Conservation (phyloP, 2,113 vertebrate genomes). For the Chionodraco myersi region DNA sequence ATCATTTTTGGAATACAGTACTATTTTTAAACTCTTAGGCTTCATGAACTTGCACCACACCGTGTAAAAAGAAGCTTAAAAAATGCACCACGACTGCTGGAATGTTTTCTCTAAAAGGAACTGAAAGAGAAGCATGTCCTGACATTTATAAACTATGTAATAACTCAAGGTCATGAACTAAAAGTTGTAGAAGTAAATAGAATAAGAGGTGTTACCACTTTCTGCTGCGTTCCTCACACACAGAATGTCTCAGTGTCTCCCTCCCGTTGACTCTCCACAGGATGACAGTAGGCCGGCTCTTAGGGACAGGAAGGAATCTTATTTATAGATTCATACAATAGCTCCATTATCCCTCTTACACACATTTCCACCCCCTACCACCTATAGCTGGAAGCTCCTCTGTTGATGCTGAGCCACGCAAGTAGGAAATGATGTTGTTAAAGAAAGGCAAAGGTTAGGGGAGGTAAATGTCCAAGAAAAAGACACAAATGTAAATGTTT, state of each 20-base stretch:
- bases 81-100: background rate
- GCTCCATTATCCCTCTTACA: slow-evolving; percentile 47
- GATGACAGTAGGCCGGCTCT: slow-evolving; percentile 37
- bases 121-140: background rate
- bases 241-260: slow-evolving; percentile 1
- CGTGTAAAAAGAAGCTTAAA: background rate
- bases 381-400: slow-evolving; percentile 17
- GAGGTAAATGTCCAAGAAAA: slow-evolving; percentile 2
- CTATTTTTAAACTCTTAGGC: background rate
- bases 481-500: background rate
- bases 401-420: slow-evolving; percentile 20
- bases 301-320: slow-evolving; percentile 18
- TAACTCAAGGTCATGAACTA: slow-evolving; percentile 1
- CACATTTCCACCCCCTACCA: background rate
- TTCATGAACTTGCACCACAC: background rate
- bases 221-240: background rate
- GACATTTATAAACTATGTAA: background rate
- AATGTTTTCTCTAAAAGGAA: background rate
- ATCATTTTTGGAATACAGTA: background rate
- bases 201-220: background rate
- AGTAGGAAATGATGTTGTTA: slow-evolving; percentile 34
- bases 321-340: slow-evolving; percentile 46
- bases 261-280: slow-evolving; percentile 5
- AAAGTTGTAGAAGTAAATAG: slow-evolving; percentile 1
- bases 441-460: slow-evolving; percentile 37